Percentiles rank a stretch among this genome's conserved stretches.
phyloP scores from a whole-genome alignment of 2,797 vertebrate genomes.

The Carapus acus region DNA sequence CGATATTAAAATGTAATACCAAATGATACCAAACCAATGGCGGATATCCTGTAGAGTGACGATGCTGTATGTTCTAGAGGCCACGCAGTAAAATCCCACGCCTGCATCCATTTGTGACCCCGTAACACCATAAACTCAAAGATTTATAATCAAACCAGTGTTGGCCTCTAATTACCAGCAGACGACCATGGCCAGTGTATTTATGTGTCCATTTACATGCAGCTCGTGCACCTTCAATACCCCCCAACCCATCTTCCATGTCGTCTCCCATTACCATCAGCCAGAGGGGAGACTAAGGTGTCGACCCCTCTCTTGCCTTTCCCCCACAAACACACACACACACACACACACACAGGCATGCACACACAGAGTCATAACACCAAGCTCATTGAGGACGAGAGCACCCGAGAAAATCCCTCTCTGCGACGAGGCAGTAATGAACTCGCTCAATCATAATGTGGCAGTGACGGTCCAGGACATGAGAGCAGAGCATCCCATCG shows the following conservation, averaged over 20 bases:
- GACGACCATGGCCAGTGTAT: constrained; percentile 2
- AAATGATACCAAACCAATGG: too few relatives aligned
- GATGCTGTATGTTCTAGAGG: too few relatives aligned
- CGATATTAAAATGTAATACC: too few relatives aligned
- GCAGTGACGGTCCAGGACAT: constrained; percentile 27
- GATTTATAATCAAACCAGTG: constrained; percentile 4
- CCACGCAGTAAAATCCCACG: too few relatives aligned
- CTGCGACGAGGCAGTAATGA: constrained; percentile 60
- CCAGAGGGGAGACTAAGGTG: constrained; percentile 9
- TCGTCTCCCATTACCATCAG: constrained; percentile 41
- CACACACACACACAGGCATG: too few relatives aligned
- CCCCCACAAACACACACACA: too few relatives aligned
- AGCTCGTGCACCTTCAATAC: constrained; percentile 24
- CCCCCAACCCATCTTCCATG: too few relatives aligned
- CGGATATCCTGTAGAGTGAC: too few relatives aligned
- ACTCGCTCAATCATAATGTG: constrained; percentile 50
- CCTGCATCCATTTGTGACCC: not conserved
- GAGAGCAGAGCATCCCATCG: constrained; percentile 14
- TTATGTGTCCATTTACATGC: constrained; percentile 24
- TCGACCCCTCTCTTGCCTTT: constrained; percentile 24
- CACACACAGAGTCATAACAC: too few relatives aligned
- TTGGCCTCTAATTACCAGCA: constrained; percentile 14
- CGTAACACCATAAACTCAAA: constrained; percentile 6
- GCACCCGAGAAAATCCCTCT: constrained; percentile 54
- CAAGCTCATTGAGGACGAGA: constrained; percentile 22